Conservation (phyloP, 2,797 vertebrate species). For the Cyprinella venusta region DNA sequence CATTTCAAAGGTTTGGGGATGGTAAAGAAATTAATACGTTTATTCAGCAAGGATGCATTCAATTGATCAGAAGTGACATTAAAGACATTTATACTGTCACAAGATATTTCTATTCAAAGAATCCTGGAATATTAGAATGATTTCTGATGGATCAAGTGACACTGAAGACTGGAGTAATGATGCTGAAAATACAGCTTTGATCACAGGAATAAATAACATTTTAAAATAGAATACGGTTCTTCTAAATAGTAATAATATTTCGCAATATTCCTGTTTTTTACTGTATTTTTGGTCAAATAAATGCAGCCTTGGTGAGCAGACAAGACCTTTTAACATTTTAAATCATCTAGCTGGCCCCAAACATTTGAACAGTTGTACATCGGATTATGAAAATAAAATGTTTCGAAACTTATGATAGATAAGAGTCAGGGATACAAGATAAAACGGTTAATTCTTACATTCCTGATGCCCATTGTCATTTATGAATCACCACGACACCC, state of each 20-base stretch:
- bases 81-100: not conserved
- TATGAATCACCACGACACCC: not conserved
- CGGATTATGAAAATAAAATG: not conserved
- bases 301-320: not conserved
- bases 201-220: not conserved
- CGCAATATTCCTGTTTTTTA: not conserved
- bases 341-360: not conserved
- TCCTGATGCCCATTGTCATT: not conserved
- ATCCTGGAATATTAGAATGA: not conserved
- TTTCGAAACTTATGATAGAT: not conserved
- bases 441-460: too few species aligned
- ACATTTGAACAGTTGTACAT: not conserved
- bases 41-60: not conserved
- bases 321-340: not conserved
- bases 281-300: not conserved
- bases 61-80: not conserved
- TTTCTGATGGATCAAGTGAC: not conserved
- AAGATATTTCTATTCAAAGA: not conserved
- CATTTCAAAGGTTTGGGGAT: not conserved
- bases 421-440: too few species aligned
- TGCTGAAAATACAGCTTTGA: not conserved
- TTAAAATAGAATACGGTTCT: too few species aligned
- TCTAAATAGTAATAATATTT: not conserved
- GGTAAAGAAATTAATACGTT: not conserved
- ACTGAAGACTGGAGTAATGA: not conserved